Evolutionary conservation across 2,797 vertebrate species (phyloP), one percentile per base, ranked within the genome.

Genomic region (Gadopsis bispinosus): DNA sequence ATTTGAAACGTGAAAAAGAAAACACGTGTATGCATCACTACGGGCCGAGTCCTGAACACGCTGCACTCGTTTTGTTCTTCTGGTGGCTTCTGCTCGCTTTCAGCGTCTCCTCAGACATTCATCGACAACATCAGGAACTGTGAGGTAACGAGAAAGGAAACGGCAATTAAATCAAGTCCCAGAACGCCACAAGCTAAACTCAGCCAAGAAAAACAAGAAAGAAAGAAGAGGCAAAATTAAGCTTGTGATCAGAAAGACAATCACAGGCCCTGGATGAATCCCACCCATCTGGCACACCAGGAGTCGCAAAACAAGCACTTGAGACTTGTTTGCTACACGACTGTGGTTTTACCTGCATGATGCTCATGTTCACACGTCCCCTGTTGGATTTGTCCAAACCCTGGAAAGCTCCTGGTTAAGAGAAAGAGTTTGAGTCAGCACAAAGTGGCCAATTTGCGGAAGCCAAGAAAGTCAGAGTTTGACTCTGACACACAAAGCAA

Each of bases 111-210:
- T 96, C 89, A 96, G 50, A 95, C 83, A 3, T 95, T 95, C 95
- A 96, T 96, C 5, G 95, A 88, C 87, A 95, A 55, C 83, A 94
- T 69, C 77, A 96, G 87, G 82, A 96, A 96, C 95, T 96, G 90
- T 35, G 60, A 5, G 55, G 19, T 4, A 3, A 41, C 69, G 10
- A 53, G 9, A 11, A 55, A n/a, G 50, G 1, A 14, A n/a, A 56
- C 6, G 0, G 1, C 20, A 35, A 0, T 13, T 9, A 16, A 71
- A 41, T 31, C 0, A 55, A 47, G 19, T 11, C 17, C 26, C 2
- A n/a, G 20, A n/a, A 48, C 5, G 9, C 47, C 5, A 47, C 16
- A 66, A 64, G 16, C 54, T 35, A 2, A 12, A 19, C 45, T 31
- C 13, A 6, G 16, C 51, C 4, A 1, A 26, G 8, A 8, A 1